phyloP scores from a whole-genome alignment of 2,797 vertebrate genomes.

The Neosilurus mollespiculum region DNA sequence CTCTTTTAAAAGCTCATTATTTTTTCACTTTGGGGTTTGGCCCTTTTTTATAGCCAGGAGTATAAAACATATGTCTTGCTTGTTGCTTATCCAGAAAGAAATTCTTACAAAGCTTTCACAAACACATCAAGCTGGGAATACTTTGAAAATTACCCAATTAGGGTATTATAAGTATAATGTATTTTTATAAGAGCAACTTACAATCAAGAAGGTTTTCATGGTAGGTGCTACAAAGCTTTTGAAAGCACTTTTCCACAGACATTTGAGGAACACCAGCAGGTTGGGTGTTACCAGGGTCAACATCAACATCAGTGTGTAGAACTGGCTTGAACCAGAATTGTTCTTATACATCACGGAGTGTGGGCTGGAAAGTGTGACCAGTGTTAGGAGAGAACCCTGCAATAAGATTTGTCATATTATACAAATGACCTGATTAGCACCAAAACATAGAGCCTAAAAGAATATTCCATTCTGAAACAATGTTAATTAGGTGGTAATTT shows the following conservation, averaged over 20 bases:
- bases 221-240: slow-evolving; percentile 71
- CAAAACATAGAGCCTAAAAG: background rate
- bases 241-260: slow-evolving; percentile 77
- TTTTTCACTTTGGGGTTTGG: no score
- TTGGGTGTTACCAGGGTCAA: slow-evolving; percentile 76
- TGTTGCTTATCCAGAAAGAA: background rate
- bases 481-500: background rate
- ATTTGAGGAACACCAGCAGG: slow-evolving; percentile 76
- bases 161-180: background rate
- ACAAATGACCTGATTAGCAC: background rate
- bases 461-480: background rate
- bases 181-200: slow-evolving; percentile 56
- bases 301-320: slow-evolving; percentile 75
- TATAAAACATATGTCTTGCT: background rate
- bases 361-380: slow-evolving; percentile 69
- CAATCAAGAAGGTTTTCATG: slow-evolving; percentile 66
- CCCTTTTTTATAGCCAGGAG: no score
- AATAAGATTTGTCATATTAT: slow-evolving; percentile 30
- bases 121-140: background rate
- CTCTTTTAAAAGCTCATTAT: no score
- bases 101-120: background rate
- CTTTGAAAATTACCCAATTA: background rate
- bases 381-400: slow-evolving; percentile 72
- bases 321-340: slow-evolving; percentile 63
- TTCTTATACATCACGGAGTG: slow-evolving; percentile 53